Percentiles rank a stretch among this genome's conserved stretches.
phyloP scores from a whole-genome alignment of 2,797 vertebrate genomes.

The Threskiornis aethiopicus region DNA sequence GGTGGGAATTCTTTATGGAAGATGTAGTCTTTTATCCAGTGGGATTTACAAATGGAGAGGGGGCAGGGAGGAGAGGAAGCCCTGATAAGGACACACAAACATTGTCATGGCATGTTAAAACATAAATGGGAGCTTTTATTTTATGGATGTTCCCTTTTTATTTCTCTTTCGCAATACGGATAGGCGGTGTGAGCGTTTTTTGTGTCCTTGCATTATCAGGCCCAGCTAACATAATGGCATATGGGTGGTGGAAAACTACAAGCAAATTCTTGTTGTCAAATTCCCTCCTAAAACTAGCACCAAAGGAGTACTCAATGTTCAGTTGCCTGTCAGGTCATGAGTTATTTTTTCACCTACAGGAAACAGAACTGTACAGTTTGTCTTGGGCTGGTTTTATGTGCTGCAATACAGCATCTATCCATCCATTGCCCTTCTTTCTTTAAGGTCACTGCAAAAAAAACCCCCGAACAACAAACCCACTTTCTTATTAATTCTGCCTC shows the following conservation, averaged over 20 bases:
- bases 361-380: slow-evolving; percentile 67
- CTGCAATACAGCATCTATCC: slow-evolving; percentile 52
- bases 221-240: slow-evolving; percentile 32
- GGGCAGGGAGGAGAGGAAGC: not conserved
- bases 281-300: slow-evolving; percentile 67
- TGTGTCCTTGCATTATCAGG: slow-evolving; percentile 45
- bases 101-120: slow-evolving; percentile 63
- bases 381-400: slow-evolving; percentile 54
- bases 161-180: slow-evolving; percentile 31
- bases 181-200: not conserved
- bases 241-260: slow-evolving; percentile 54
- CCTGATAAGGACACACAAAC: slow-evolving; percentile 64
- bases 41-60: slow-evolving; percentile 62
- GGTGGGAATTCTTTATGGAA: slow-evolving; percentile 80
- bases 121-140: slow-evolving; percentile 67
- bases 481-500: not conserved
- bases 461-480: not conserved
- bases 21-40: slow-evolving; percentile 72
- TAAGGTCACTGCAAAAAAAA: slow-evolving; percentile 25
- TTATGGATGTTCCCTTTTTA: slow-evolving; percentile 65
- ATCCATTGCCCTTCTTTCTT: slow-evolving; percentile 50
- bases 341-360: slow-evolving; percentile 66
- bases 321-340: slow-evolving; percentile 65
- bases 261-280: slow-evolving; percentile 73
- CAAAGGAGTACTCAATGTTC: slow-evolving; percentile 62